A percentile compares a stretch with the other conserved stretches of the same genome.
Conservation (phyloP, 2,888 invertebrate genomes). For the Brassicogethes aeneus region DNA sequence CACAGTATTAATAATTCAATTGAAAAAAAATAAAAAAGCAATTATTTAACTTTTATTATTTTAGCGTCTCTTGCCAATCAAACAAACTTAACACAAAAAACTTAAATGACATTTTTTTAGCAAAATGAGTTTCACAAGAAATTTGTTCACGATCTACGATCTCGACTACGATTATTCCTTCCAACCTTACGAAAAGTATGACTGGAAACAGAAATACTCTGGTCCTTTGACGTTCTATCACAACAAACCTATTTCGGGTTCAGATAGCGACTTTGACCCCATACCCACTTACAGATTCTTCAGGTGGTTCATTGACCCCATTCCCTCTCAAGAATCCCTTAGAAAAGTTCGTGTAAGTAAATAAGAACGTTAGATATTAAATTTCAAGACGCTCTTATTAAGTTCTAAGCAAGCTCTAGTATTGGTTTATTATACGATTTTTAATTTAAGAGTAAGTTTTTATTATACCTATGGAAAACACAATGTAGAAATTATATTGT, state of each 20-base stretch:
- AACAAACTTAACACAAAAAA: neutral
- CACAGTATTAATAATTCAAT: neutral
- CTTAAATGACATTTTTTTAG: neutral
- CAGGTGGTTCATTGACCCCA: constrained; percentile 25
- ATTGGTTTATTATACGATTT: too few species aligned
- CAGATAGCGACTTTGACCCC: neutral
- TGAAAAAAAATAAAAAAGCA: neutral
- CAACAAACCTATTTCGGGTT: neutral
- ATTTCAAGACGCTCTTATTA: too few species aligned
- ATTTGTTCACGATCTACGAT: constrained; percentile 1
- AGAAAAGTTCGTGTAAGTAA: constrained; percentile 18
- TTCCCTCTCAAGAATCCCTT: constrained; percentile 20
- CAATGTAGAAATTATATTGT: too few species aligned
- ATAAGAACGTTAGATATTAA: too few species aligned
- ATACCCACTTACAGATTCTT: constrained; percentile 22
- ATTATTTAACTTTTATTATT: neutral
- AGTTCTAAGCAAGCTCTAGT: too few species aligned
- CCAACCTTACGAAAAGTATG: neutral
- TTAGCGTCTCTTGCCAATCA: neutral
- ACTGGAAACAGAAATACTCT: neutral
- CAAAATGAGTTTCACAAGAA: neutral
- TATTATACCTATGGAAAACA: too few species aligned
- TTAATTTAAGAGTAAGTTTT: neutral
- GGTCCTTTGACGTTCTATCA: constrained; percentile 1
- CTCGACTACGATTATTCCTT: constrained; percentile 1